Percentiles rank a stretch among this genome's conserved stretches.
Conservation (phyloP, 2,113 vertebrate genomes). For the Tonatia bakeri region DNA sequence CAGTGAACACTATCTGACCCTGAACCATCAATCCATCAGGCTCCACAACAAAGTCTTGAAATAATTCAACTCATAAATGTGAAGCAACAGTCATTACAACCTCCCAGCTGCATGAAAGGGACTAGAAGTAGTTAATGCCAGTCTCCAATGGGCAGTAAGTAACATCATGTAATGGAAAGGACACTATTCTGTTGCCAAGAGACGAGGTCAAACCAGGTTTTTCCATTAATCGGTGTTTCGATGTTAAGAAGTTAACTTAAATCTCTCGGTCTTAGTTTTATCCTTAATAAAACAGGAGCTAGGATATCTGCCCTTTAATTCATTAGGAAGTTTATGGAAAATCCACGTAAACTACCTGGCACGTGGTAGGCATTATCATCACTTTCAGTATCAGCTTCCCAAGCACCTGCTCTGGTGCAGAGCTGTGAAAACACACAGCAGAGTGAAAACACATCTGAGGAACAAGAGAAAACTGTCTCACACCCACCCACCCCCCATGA, state of each 20-base stretch:
- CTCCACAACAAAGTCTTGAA: background rate
- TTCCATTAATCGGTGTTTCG: background rate
- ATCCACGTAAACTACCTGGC: background rate
- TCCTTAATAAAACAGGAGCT: background rate
- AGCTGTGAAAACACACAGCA: background rate
- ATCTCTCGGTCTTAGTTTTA: background rate
- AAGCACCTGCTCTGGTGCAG: background rate
- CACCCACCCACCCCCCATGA: background rate
- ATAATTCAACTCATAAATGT: background rate
- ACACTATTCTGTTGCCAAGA: background rate
- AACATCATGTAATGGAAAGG: background rate
- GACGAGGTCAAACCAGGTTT: background rate
- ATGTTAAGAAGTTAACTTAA: slow-evolving; percentile 3
- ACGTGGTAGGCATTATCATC: background rate
- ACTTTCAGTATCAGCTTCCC: background rate
- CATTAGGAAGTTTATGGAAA: background rate
- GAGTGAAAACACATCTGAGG: background rate
- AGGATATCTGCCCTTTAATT: background rate
- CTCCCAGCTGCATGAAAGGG: background rate
- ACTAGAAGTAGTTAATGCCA: background rate
- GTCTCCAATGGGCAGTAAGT: background rate
- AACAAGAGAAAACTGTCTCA: background rate
- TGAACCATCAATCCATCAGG: background rate
- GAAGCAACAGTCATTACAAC: background rate
- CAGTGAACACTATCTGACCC: background rate